Conservation (phyloP, 1,140 invertebrate species). For the Brachionus koreanus region DNA sequence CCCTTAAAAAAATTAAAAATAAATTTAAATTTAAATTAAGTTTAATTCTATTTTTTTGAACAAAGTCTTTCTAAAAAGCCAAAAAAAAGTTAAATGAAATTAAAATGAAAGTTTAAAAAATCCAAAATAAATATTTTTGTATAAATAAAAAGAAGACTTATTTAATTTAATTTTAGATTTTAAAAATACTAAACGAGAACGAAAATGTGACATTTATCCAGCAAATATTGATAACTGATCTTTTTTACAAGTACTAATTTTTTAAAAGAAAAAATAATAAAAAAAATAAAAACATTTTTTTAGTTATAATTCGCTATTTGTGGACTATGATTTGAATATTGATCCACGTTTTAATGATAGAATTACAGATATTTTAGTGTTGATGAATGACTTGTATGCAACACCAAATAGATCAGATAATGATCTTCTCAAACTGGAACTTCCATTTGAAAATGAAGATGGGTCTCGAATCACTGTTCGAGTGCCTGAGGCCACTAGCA, state of each 20-base stretch:
- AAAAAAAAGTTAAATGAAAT: too few relatives aligned
- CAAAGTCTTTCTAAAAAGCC: too few relatives aligned
- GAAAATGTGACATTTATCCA: neutral
- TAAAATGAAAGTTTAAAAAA: too few relatives aligned
- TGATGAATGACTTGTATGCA: conserved; percentile 33
- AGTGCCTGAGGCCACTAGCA: neutral
- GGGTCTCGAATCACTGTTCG: neutral
- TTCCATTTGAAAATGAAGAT: conserved; percentile 28
- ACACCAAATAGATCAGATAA: conserved; percentile 21
- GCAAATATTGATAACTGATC: neutral
- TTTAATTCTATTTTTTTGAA: too few relatives aligned
- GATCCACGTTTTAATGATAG: conserved; percentile 36
- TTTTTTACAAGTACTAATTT: neutral
- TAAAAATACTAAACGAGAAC: neutral
- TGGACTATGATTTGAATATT: conserved; percentile 34
- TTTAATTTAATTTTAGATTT: neutral
- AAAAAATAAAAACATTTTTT: neutral
- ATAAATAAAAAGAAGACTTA: neutral
- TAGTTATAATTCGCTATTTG: conserved; percentile 2
- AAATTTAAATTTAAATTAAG: too few relatives aligned
- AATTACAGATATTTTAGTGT: neutral
- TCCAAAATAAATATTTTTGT: neutral
- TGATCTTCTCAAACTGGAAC: neutral
- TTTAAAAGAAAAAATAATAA: neutral
- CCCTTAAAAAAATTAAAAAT: too few relatives aligned